Conservation (phyloP, 2,113 vertebrate genomes). For the Daubentonia madagascariensis region DNA sequence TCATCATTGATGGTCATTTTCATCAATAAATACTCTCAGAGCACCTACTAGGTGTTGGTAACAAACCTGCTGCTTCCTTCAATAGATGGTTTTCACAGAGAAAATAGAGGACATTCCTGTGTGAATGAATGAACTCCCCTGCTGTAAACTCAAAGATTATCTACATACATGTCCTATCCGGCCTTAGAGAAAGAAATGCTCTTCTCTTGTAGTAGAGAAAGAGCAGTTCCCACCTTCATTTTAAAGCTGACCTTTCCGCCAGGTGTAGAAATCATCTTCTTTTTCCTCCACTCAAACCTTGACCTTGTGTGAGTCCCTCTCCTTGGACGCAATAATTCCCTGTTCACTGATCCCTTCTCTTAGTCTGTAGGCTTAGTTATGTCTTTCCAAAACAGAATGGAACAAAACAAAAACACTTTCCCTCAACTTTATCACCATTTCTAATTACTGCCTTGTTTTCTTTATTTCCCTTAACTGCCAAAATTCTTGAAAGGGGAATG, state of each 20-base stretch:
- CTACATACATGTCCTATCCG: not conserved
- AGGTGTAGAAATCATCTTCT: not conserved
- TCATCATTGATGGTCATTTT: not conserved
- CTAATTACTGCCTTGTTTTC: no score
- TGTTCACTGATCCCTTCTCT: not conserved
- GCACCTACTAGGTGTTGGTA: not conserved
- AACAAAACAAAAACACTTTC: not conserved
- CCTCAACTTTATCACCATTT: not conserved
- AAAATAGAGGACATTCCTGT: not conserved
- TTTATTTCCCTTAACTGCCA: not conserved
- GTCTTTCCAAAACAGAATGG: not conserved
- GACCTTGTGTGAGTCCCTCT: not conserved
- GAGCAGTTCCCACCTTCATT: not conserved
- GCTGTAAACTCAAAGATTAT: not conserved
- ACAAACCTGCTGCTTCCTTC: not conserved
- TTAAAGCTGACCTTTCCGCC: not conserved
- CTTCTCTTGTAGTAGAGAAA: not conserved
- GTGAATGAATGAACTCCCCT: not conserved
- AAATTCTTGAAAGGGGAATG: not conserved
- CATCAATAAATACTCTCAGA: not conserved
- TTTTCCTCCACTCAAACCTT: not conserved
- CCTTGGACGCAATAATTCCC: not conserved
- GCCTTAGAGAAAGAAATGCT: not conserved
- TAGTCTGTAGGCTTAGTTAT: not conserved
- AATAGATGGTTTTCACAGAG: not conserved